A percentile compares a stretch with the other conserved stretches of the same genome.
phyloP scores from a whole-genome alignment of 2,797 vertebrate genomes.

The Jordanella pulchra region DNA sequence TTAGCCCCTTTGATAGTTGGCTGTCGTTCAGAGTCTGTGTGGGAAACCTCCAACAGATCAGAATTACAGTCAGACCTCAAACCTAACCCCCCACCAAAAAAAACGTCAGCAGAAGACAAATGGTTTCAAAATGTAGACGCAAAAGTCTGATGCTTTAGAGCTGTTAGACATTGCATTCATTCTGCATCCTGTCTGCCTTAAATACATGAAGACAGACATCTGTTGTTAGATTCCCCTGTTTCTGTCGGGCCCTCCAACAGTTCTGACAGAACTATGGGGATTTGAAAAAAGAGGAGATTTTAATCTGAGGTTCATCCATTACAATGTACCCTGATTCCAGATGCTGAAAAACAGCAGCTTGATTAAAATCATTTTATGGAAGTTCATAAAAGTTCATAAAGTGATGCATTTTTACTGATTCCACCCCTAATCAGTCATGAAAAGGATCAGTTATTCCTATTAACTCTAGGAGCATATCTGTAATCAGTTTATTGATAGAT shows the following conservation, averaged over 20 bases:
- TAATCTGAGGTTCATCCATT: not conserved
- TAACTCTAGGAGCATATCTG: no score
- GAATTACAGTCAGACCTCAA: constrained; percentile 18
- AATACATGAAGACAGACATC: no score
- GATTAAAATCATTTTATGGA: no score
- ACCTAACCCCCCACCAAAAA: constrained; percentile 8
- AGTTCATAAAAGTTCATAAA: no score
- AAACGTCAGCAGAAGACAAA: constrained; percentile 5
- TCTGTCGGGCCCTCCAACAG: no score
- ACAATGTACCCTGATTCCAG: not conserved
- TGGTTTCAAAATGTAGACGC: not conserved
- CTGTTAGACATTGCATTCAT: not conserved
- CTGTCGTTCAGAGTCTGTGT: constrained; percentile 53
- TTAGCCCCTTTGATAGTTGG: constrained; percentile 52
- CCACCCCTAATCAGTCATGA: no score
- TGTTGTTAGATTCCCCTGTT: no score
- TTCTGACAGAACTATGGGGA: no score
- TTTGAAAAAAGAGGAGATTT: no score
- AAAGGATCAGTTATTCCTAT: no score
- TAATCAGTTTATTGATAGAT: not conserved
- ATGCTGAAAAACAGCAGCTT: not conserved
- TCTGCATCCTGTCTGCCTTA: no score
- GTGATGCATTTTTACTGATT: no score
- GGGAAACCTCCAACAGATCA: constrained; percentile 61
- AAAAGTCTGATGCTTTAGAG: not conserved